phyloP scores from a whole-genome alignment of 2,797 vertebrate genomes.

The Enteromius anoplus region DNA sequence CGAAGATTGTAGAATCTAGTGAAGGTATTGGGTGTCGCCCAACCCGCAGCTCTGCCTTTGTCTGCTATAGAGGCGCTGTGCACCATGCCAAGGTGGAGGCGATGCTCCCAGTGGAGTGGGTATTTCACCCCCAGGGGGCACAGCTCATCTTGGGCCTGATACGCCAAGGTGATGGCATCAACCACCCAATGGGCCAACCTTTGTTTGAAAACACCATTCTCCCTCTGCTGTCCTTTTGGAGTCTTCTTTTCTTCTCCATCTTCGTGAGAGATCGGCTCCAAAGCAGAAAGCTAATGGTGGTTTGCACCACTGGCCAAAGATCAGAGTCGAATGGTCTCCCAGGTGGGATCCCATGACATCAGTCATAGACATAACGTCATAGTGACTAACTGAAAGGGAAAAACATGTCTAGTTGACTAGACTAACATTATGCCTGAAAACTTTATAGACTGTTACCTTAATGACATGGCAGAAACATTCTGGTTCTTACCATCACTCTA shows the following conservation, averaged over 20 bases:
- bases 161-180: not conserved
- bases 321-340: too few relatives aligned
- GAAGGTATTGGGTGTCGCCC: too few relatives aligned
- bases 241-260: too few relatives aligned
- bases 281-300: too few relatives aligned
- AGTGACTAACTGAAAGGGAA: not conserved
- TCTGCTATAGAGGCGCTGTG: too few relatives aligned
- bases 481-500: not conserved
- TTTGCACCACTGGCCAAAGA: too few relatives aligned
- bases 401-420: conserved; percentile 17
- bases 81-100: too few relatives aligned
- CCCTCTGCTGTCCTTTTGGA: not conserved
- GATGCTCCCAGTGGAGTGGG: not conserved
- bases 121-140: not conserved
- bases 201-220: not conserved
- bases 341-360: too few relatives aligned
- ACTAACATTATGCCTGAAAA: not conserved
- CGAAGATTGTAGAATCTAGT: too few relatives aligned
- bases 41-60: too few relatives aligned
- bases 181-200: not conserved
- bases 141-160: not conserved
- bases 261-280: too few relatives aligned
- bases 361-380: too few relatives aligned
- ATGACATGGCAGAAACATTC: conserved; percentile 4
- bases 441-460: not conserved